Base-by-base conservation (phyloP, 2,797 vertebrate species). In the Chaenodraco wilsoni region DNA sequence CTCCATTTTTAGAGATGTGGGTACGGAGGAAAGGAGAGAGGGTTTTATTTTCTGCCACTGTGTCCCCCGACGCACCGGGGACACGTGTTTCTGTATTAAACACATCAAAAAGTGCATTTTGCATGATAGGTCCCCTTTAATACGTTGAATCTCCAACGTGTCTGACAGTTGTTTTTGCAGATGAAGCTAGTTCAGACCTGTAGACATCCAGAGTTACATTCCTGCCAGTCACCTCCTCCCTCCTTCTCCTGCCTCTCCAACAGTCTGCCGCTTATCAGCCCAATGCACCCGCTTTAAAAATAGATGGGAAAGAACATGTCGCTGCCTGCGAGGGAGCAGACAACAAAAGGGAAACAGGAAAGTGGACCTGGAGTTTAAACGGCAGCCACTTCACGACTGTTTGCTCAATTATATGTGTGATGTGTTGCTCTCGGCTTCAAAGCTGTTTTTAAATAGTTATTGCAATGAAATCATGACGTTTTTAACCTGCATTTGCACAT, bases 191-290 rank as follows among this genome's bases (percentile, higher is more conserved):
- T 93, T 72, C 76, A 91, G 90, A 92, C 93, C 85, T 94, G 94
- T 57, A 88, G 84, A 81, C 59, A 65, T 27, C 4, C 27, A 87
- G 85, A 75, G 72, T 78, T 87, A 58, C 93, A 94, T 95, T 95
- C 95, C 92, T 93, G 75, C 79, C 71, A 84, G 72, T 81, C 76
- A 69, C 68, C 82, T 84, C 86, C 81, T 69, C 83, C 86, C 71
- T 74, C 74, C 64, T 76, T 71, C 80, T 71, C 57, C 84, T 87
- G 79, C 83, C 85, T 88, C 91, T 87, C 79, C 86, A 78, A 83
- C 90, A 88, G 79, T 84, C 88, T 88, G 63, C 59, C 48, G 72
- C 90, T 95, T 94, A 95, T 94, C 93, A 87, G 89, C 67, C 81
- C 60, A 78, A 86, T 1, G 69, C 85, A 82, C 74, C 11, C 0